Conservation (phyloP, 2,113 vertebrate species). For the Rattus norvegicus region DNA sequence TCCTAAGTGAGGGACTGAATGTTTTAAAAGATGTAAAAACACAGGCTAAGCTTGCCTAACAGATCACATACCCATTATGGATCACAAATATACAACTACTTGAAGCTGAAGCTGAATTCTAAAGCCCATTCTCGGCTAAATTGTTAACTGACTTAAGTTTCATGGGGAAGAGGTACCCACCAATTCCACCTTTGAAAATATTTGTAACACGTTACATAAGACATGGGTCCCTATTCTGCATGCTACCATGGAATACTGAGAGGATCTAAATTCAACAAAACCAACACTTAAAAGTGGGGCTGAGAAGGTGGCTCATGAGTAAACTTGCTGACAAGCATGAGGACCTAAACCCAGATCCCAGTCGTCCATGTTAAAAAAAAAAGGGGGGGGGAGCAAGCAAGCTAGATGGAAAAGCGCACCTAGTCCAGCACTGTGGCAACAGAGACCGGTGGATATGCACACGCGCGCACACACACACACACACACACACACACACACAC, state of each 20-base stretch:
- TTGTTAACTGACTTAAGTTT: not conserved
- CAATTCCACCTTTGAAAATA: not conserved
- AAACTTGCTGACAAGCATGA: not conserved
- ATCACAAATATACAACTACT: not conserved
- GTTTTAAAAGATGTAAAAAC: constrained; percentile 20
- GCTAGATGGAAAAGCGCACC: not conserved
- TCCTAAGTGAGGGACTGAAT: not conserved
- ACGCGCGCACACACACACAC: too few relatives aligned
- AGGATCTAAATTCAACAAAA: not conserved
- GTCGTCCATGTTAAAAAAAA: not conserved
- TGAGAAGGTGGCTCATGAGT: not conserved
- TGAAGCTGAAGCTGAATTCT: constrained; percentile 31
- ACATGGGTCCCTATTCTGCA: not conserved
- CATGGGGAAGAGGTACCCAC: not conserved
- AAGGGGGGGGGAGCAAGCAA: not conserved
- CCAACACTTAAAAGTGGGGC: not conserved
- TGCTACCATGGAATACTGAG: not conserved
- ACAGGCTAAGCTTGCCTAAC: not conserved
- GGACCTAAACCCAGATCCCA: not conserved
- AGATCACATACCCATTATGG: not conserved
- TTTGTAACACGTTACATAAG: not conserved
- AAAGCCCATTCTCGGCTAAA: not conserved
- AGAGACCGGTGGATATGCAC: not conserved
- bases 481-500: too few relatives aligned
- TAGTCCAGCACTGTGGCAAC: not conserved